phyloP scores from a whole-genome alignment of 2,797 vertebrate genomes.

The Hippoglossus hippoglossus region DNA sequence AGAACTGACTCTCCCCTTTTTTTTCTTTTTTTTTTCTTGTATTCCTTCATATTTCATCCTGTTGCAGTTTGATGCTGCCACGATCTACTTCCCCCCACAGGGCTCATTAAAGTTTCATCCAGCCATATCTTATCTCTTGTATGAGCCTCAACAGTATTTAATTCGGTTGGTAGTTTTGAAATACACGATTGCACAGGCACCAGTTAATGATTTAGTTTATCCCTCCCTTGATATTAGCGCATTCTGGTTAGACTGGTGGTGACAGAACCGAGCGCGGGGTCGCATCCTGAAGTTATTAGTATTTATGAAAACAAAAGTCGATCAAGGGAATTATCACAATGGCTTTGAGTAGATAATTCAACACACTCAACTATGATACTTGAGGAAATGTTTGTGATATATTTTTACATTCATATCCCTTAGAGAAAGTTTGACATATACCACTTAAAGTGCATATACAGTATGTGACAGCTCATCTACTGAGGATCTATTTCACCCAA shows the following conservation, averaged over 20 bases:
- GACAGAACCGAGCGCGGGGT: background rate
- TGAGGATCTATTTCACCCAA: too few species aligned
- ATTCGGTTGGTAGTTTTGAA: constrained; percentile 26
- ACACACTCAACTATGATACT: too few species aligned
- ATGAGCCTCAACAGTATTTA: constrained; percentile 16
- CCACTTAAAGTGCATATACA: too few species aligned
- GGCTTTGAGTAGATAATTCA: too few species aligned
- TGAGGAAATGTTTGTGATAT: too few species aligned
- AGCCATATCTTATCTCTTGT: constrained; percentile 1
- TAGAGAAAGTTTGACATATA: too few species aligned
- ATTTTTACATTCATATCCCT: too few species aligned
- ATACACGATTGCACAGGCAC: background rate
- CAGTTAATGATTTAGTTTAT: constrained; percentile 20
- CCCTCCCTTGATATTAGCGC: constrained; percentile 1
- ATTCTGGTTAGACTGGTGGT: background rate
- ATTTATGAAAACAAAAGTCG: constrained; percentile 6
- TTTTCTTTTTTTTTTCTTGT: background rate
- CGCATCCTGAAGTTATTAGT: background rate
- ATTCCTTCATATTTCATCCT: background rate
- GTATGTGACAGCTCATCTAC: too few species aligned
- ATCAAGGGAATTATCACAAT: background rate
- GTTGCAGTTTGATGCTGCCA: constrained; percentile 7
- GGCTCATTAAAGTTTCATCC: constrained; percentile 35
- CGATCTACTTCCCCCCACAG: background rate
- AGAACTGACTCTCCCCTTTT: background rate